phyloP scores from a whole-genome alignment of 1,140 invertebrate species.

The Bombus ignitus region DNA sequence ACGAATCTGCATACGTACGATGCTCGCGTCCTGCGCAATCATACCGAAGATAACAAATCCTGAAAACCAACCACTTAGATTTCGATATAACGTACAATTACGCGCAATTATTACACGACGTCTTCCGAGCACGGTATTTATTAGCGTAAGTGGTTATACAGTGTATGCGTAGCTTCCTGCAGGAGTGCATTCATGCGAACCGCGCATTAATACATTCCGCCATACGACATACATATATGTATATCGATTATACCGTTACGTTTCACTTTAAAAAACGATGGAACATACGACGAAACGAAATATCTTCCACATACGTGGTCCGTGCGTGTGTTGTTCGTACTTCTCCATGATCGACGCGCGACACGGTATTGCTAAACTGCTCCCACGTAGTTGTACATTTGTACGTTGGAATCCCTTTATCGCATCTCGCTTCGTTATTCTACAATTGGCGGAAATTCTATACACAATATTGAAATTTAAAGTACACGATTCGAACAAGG shows the following conservation, averaged over 20 bases:
- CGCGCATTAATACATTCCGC: slow-evolving; percentile 16
- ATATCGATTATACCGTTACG: slow-evolving; percentile 41
- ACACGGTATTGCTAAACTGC: background rate
- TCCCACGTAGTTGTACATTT: background rate
- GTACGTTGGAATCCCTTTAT: background rate
- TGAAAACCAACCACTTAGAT: slow-evolving; percentile 29
- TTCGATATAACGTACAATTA: slow-evolving; percentile 25
- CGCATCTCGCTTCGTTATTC: background rate
- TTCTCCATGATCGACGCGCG: background rate
- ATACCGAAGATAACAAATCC: background rate
- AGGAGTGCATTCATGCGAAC: slow-evolving; percentile 1
- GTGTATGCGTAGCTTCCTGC: background rate
- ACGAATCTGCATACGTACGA: background rate
- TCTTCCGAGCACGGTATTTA: slow-evolving; percentile 25
- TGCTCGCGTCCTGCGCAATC: background rate
- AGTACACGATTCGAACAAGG: background rate
- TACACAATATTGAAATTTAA: background rate
- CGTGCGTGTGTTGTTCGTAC: background rate
- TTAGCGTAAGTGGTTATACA: slow-evolving; percentile 27
- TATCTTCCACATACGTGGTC: background rate
- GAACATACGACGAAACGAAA: background rate
- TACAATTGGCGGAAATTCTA: too few relatives aligned
- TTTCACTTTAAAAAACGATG: slow-evolving; percentile 29
- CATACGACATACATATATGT: background rate
- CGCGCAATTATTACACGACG: slow-evolving; percentile 26